Conservation (phyloP, 2,113 vertebrate species). For the Tupaia chinensis region DNA sequence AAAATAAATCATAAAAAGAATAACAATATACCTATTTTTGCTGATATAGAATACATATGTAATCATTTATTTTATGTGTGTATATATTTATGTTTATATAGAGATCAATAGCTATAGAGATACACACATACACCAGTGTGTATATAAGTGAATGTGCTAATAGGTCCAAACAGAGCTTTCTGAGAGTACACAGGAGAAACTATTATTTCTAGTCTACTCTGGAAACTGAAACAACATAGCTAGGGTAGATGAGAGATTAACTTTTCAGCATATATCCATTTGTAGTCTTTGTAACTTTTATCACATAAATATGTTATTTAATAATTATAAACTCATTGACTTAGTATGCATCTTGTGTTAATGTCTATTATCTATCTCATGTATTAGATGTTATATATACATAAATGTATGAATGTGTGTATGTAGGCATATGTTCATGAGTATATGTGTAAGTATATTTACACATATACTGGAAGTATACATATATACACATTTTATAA, state of each 20-base stretch:
- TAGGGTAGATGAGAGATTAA: not conserved
- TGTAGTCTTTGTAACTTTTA: not conserved
- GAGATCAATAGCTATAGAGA: too few species aligned
- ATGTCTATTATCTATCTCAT: not conserved
- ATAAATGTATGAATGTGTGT: not conserved
- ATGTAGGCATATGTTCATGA: not conserved
- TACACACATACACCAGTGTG: too few species aligned
- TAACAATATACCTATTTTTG: not conserved
- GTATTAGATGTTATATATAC: not conserved
- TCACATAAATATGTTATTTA: not conserved
- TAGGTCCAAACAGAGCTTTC: not conserved
- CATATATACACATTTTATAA: not conserved
- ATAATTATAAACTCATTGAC: not conserved
- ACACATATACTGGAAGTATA: not conserved
- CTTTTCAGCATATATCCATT: not conserved
- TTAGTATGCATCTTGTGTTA: not conserved
- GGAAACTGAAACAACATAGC: not conserved
- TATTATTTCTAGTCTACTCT: not conserved
- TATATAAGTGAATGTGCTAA: rapidly evolving
- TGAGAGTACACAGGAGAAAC: not conserved
- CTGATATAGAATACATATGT: not conserved
- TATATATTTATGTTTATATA: too few species aligned
- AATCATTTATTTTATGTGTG: not conserved
- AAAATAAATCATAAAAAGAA: not conserved
- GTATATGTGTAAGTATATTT: not conserved